Percentiles rank a stretch among this genome's conserved stretches.
Evolutionary conservation across 2,888 invertebrate species (phyloP).

Genomic region (Meandrusa payeni): DNA sequence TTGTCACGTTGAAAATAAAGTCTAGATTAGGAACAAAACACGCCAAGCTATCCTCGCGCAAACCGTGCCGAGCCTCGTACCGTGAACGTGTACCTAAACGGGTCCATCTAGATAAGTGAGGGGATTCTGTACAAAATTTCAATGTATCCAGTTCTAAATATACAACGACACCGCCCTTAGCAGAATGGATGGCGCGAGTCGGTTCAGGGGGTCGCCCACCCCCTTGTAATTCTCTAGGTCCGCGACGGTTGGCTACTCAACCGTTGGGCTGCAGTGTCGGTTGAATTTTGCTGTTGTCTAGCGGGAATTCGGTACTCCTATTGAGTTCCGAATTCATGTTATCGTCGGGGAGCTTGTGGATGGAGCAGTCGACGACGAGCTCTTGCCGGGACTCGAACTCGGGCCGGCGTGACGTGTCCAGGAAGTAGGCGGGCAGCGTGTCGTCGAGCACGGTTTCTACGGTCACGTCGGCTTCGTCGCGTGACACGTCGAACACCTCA

Average conservation of each 20-base stretch:
- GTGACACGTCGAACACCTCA: conserved; percentile 48
- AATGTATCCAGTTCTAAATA: conserved; percentile 37
- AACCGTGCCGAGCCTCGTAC: conserved; percentile 28
- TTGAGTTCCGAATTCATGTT: conserved; percentile 73
- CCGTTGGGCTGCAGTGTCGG: conserved; percentile 73
- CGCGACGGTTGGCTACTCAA: conserved; percentile 42
- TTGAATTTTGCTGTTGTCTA: conserved; percentile 63
- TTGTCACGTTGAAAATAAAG: conserved; percentile 67
- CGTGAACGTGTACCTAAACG: conserved; percentile 1
- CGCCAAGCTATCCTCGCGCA: conserved; percentile 62
- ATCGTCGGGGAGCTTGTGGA: conserved; percentile 66
- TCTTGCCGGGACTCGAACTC: conserved; percentile 39
- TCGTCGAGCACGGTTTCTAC: conserved; percentile 55
- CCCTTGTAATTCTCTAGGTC: conserved; percentile 55
- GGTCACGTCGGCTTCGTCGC: conserved; percentile 56
- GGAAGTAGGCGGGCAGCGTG: conserved; percentile 43
- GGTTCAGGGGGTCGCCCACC: conserved; percentile 61
- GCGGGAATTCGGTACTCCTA: conserved; percentile 43
- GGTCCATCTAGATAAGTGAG: conserved; percentile 15
- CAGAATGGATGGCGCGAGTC: conserved; percentile 31
- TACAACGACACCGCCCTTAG: conserved; percentile 41
- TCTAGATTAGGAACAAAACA: conserved; percentile 71
- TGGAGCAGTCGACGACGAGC: conserved; percentile 42
- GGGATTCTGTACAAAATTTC: conserved; percentile 58
- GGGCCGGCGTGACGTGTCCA: conserved; percentile 56